Evolutionary conservation across 2,888 invertebrate species (phyloP).

Genomic region (Catocala nupta): DNA sequence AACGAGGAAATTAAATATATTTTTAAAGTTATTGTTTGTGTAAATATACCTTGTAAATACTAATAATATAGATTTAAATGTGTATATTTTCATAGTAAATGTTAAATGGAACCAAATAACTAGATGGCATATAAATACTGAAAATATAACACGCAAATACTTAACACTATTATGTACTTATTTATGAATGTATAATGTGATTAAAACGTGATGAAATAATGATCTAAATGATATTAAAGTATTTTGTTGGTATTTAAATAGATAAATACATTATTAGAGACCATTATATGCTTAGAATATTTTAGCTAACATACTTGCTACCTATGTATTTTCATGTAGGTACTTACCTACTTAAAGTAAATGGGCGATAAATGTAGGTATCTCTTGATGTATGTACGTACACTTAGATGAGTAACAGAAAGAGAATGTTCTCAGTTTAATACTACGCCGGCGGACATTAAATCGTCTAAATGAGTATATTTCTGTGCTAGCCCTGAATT

Average conservation of each 20-base stretch:
- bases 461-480: too few species aligned
- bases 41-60: conserved; percentile 66
- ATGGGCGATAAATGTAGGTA: background rate
- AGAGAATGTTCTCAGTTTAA: too few species aligned
- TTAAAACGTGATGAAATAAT: conserved; percentile 54
- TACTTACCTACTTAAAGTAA: background rate
- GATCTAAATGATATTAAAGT: conserved; percentile 36
- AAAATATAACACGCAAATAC: conserved; percentile 36
- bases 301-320: conserved; percentile 22
- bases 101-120: conserved; percentile 86
- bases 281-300: conserved; percentile 35
- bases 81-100: conserved; percentile 86
- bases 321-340: background rate
- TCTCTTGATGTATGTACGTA: too few species aligned
- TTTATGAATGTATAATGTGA: conserved; percentile 49
- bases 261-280: conserved; percentile 24
- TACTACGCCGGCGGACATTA: too few species aligned
- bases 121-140: conserved; percentile 53
- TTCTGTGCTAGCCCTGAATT: too few species aligned
- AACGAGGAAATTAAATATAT: conserved; percentile 48
- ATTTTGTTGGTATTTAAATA: conserved; percentile 27
- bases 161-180: conserved; percentile 35
- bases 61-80: conserved; percentile 71
- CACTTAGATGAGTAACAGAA: too few species aligned
- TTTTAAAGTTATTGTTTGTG: conserved; percentile 64